Conservation (phyloP, 1,140 invertebrate species). For the Samia ricini region DNA sequence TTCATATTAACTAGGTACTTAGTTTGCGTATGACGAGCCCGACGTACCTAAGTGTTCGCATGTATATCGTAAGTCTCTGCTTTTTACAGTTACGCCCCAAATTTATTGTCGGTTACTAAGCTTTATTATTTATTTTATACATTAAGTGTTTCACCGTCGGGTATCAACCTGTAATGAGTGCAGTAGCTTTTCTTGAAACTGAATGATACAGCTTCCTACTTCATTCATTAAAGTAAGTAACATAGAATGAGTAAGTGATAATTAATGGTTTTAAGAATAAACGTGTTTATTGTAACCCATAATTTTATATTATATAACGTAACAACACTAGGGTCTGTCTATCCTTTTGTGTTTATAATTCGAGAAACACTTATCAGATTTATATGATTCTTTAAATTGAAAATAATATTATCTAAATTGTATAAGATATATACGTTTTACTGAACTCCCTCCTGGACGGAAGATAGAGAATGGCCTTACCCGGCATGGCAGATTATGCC, state of each 20-base stretch:
- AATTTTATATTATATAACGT: too few relatives aligned
- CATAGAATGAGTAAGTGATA: not conserved
- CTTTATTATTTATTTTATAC: slow-evolving; percentile 31
- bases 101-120: slow-evolving; percentile 34
- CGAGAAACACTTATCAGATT: too few relatives aligned
- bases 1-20: slow-evolving; percentile 10
- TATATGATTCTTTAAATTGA: too few relatives aligned
- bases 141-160: slow-evolving; percentile 17
- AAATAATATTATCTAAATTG: too few relatives aligned
- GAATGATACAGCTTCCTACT: not conserved
- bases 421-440: too few relatives aligned
- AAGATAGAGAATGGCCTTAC: too few relatives aligned
- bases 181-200: slow-evolving; percentile 2
- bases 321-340: too few relatives aligned
- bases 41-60: not conserved
- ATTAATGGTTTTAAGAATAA: not conserved
- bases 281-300: too few relatives aligned
- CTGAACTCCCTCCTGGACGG: too few relatives aligned
- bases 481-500: too few relatives aligned
- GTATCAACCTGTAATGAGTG: slow-evolving; percentile 32
- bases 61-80: not conserved
- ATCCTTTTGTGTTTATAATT: too few relatives aligned
- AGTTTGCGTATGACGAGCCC: not conserved
- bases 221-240: not conserved
- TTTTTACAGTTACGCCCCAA: slow-evolving; percentile 40